Conservation (phyloP, 1,140 invertebrate species). For the Pinna nobilis region DNA sequence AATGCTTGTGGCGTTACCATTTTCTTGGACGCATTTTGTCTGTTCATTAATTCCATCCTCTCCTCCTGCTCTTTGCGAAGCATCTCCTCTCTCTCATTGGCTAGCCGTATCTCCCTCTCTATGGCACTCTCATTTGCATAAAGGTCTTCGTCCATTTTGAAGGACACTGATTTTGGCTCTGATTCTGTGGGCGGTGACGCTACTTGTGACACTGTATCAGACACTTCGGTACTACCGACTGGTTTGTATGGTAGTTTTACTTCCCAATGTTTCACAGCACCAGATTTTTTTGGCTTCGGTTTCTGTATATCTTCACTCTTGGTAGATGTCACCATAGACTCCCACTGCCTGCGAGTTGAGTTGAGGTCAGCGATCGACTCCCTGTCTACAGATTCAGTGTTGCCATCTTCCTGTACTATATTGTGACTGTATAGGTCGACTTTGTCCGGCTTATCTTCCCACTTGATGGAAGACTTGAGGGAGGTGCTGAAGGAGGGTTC, state of each 20-base stretch:
- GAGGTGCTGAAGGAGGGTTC: background rate
- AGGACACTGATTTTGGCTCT: slow-evolving; percentile 14
- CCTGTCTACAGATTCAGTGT: slow-evolving; percentile 61
- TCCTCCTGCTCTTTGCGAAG: slow-evolving; percentile 63
- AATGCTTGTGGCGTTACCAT: slow-evolving; percentile 32
- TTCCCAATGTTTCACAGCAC: slow-evolving; percentile 60
- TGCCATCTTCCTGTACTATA: slow-evolving; percentile 62
- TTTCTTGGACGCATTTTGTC: slow-evolving; percentile 47
- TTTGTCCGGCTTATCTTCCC: slow-evolving; percentile 56
- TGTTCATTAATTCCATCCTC: slow-evolving; percentile 42
- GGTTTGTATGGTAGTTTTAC: slow-evolving; percentile 57
- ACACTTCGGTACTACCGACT: background rate
- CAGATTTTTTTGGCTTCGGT: slow-evolving; percentile 32
- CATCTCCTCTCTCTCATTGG: slow-evolving; percentile 75
- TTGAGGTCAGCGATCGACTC: slow-evolving; percentile 67
- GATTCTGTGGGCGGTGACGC: slow-evolving; percentile 1
- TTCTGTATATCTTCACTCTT: slow-evolving; percentile 3
- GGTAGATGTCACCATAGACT: slow-evolving; percentile 48
- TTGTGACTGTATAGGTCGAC: slow-evolving; percentile 68
- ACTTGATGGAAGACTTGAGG: slow-evolving; percentile 7
- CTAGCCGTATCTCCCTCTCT: slow-evolving; percentile 78
- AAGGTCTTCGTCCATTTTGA: slow-evolving; percentile 26
- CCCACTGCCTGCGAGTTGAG: slow-evolving; percentile 65
- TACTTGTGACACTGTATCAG: background rate
- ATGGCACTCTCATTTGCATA: slow-evolving; percentile 77